Evolutionary conservation across 1,140 invertebrate genomes (phyloP), one percentile per base, ranked within the genome.

Genomic region (Pectinophora gossypiella): DNA sequence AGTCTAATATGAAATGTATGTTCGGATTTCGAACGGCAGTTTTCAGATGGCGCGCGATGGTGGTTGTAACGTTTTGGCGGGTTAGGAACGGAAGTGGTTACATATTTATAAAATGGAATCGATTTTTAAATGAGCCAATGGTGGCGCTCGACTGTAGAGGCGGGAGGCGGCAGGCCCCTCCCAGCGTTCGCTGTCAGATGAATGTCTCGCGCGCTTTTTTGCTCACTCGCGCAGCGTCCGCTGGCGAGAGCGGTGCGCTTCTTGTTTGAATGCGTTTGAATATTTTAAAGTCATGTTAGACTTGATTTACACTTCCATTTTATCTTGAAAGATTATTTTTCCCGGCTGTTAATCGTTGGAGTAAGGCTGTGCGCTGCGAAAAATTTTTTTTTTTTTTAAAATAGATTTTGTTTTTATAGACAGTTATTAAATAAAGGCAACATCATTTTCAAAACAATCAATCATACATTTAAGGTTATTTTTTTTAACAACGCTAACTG

Each of bases 71-170:
- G 19, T 19, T 78, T 59, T 27, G 59, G 48, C 48, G 47, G 54
- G 72, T 36, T 38, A 27, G 46, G 53, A 73, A 68, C 20, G 67
- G 71, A 82, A 84, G 76, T 72, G 77, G 83, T 82, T 84, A 84
- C 83, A 86, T 84, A 86, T 86, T 86, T 86, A 86, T 83, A 81
- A 84, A 86, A 84, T 79, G 83, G 78, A 83, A 86, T 86, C 83
- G 83, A 86, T 86, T 86, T 85, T 86, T 81, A 84, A 84, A 80
- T 65, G 71, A 61, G 72, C 82, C 82, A 85, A 85, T 85, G 66
- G 76, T 56, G 46, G 60, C 54, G 65, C 76, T 68, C 57, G 64
- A 64, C 66, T 61, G 35, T 51, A 66, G 75, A 73, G 80, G 82
- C 76, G 79, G 82, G 72, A 50, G 61, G 57, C 56, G 27, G 60